These are phyloP conservation scores for Stomorhina lunata DNA, from an alignment of 2,888 invertebrate species.

Conservation along the genomic window DNA sequence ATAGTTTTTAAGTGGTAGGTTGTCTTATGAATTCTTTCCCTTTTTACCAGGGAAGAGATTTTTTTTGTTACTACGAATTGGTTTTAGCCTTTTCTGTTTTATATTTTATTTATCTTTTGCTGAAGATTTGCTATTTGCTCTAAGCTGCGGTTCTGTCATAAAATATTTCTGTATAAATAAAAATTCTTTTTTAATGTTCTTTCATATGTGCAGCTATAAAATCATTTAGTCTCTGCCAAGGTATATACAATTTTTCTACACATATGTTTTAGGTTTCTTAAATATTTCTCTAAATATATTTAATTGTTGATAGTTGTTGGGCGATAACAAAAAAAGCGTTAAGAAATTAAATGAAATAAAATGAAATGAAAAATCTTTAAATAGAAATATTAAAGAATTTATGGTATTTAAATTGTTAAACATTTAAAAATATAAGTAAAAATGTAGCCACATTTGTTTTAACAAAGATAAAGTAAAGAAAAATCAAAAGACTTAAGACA, in stretches of 20 bases:
- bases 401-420: slow-evolving; percentile 64
- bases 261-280: too few relatives aligned
- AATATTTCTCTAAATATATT: slow-evolving; percentile 8
- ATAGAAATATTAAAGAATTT: slow-evolving; percentile 60
- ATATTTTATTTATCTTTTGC: slow-evolving; percentile 21
- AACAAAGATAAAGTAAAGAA: neutral
- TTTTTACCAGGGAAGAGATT: slow-evolving; percentile 25
- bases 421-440: slow-evolving; percentile 40
- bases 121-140: slow-evolving; percentile 9
- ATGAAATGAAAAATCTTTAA: slow-evolving; percentile 53
- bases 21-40: slow-evolving; percentile 42
- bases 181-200: slow-evolving; percentile 54
- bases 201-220: slow-evolving; percentile 33
- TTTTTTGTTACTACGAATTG: neutral
- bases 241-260: slow-evolving; percentile 35
- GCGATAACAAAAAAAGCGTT: slow-evolving; percentile 54
- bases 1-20: slow-evolving; percentile 65
- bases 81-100: neutral
- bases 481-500: slow-evolving; percentile 56
- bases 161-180: slow-evolving; percentile 36
- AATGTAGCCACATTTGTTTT: neutral
- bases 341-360: slow-evolving; percentile 45
- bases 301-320: slow-evolving; percentile 62
- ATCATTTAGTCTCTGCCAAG: slow-evolving; percentile 5
- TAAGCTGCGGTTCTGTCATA: slow-evolving; percentile 50